A percentile compares a stretch with the other conserved stretches of the same genome.
Conservation (phyloP, 2,888 invertebrate species). For the Vannuccia rotundouncinata region DNA sequence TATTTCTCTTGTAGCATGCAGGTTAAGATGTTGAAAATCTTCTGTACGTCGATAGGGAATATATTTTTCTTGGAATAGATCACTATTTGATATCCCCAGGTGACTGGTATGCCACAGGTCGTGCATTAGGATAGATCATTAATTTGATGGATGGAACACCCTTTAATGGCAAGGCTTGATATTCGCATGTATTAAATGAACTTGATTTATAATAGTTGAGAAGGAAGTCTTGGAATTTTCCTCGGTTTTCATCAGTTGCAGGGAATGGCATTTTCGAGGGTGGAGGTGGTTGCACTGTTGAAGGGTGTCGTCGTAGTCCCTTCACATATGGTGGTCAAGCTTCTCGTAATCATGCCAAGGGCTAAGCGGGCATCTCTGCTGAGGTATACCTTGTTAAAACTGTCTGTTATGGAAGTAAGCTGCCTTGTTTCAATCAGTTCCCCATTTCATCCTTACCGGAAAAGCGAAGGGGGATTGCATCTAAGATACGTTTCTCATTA, state of each 20-base stretch:
- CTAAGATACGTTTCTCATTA: conserved; percentile 43
- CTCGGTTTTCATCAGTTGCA: conserved; percentile 33
- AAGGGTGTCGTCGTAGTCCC: background rate
- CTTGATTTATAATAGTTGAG: conserved; percentile 39
- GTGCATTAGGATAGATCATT: conserved; percentile 38
- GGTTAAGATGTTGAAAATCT: conserved; percentile 44
- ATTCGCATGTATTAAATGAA: conserved; percentile 41
- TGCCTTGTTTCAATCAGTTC: conserved; percentile 42
- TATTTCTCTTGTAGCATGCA: conserved; percentile 42
- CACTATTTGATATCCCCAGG: background rate
- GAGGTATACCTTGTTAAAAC: conserved; percentile 43
- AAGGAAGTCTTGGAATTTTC: conserved; percentile 32
- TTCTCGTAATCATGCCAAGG: conserved; percentile 42
- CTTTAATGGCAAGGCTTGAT: conserved; percentile 40
- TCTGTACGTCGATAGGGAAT: conserved; percentile 43
- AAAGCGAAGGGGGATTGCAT: conserved; percentile 43
- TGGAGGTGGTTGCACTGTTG: too few relatives aligned
- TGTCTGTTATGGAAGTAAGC: conserved; percentile 44
- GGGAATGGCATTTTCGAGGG: conserved; percentile 39
- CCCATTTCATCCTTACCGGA: conserved; percentile 39
- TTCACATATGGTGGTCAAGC: conserved; percentile 42
- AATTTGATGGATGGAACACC: conserved; percentile 38
- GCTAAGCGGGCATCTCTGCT: conserved; percentile 43
- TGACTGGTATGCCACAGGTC: conserved; percentile 37
- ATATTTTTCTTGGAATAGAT: conserved; percentile 41